These are phyloP conservation scores for Lissonota sp. DNA, from an alignment of 2,888 invertebrate genomes.

Conservation along the genomic window DNA sequence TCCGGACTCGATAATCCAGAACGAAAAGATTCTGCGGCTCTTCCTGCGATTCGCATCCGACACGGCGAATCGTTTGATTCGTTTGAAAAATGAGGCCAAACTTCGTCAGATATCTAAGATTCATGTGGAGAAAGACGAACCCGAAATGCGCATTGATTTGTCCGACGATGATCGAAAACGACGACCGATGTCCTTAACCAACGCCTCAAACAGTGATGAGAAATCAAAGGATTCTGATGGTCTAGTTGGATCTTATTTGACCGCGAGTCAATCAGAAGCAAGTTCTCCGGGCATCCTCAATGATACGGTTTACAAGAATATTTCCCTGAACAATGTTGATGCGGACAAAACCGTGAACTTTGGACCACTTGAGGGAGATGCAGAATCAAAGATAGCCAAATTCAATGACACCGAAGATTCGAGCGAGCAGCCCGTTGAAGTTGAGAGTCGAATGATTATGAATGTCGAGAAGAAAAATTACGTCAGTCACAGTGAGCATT, in stretches of 20 bases:
- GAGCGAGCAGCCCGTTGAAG: neutral
- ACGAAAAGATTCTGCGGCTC: slow-evolving; percentile 64
- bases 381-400: neutral
- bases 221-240: neutral
- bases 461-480: slow-evolving; percentile 13
- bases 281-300: neutral
- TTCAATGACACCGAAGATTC: neutral
- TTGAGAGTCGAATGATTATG: slow-evolving; percentile 36
- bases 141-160: neutral
- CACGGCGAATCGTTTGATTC: slow-evolving; percentile 60
- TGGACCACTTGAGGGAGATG: neutral
- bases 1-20: slow-evolving; percentile 63
- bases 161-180: neutral
- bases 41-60: slow-evolving; percentile 61
- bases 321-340: neutral
- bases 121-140: neutral
- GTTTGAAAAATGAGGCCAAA: slow-evolving; percentile 54
- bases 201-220: neutral
- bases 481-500: neutral
- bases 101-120: neutral
- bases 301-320: neutral
- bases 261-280: no score
- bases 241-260: no score
- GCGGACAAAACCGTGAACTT: neutral
- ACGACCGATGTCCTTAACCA: neutral